Evolutionary conservation across 2,888 invertebrate genomes (phyloP), one percentile per base, ranked within the genome.

Genomic region (Limenitis camilla): DNA sequence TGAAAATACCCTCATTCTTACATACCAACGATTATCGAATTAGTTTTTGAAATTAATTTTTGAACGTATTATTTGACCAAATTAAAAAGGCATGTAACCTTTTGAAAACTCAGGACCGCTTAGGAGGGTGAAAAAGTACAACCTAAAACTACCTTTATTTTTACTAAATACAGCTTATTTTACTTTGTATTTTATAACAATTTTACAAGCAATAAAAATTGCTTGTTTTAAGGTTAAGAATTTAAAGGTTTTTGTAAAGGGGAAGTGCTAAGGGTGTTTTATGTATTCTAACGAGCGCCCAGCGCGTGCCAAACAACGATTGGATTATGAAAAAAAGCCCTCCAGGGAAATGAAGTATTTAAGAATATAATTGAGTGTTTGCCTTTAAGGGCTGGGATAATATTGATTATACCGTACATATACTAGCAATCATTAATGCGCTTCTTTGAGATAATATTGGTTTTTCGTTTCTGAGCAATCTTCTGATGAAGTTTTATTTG

Each of bases 301-400:
- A 66, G 64, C 65, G 61, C 69, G 70, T 71, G 72, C 67, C 69
- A 55, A 67, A 68, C 65, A 67, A 67, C 63, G 64, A 66, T 61
- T 48, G 45, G 49, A 55, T 53, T 50, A 49, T 44, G 38, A 56
- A 33, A 36, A n/a, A 41, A 38, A 50, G 29, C 29, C 40, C 43
- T 50, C 19, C 6, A 42, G 38, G 44, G 33, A 35, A 33, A 30
- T 27, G 32, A 39, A 44, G 45, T 47, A 41, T 45, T 49, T 49
- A 49, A 33, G 40, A 40, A 35, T 49, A 49, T 40, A 49, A 42
- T 47, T 49, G 31, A 19, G 38, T 45, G 38, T 45, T 45, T 45
- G 36, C 39, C 40, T 43, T 49, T 30, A 30, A 44, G 47, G 39
- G 19, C 9, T 9, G 7, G 41, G 9, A 19, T 19, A 19, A 19